Percentiles rank a stretch among this genome's conserved stretches.
phyloP scores from a whole-genome alignment of 2,113 vertebrate species.

The Takifugu bimaculatus region DNA sequence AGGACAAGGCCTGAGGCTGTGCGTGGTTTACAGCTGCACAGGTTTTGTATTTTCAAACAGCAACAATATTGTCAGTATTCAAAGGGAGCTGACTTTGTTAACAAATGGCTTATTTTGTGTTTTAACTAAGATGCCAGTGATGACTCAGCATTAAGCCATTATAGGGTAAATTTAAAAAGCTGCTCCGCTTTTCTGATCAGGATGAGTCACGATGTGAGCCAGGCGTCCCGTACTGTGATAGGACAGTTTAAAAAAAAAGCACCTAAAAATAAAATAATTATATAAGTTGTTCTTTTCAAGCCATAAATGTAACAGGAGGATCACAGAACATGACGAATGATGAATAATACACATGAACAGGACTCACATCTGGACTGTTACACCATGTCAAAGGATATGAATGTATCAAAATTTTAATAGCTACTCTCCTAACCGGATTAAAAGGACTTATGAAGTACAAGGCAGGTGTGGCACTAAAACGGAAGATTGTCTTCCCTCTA shows the following conservation, averaged over 20 bases:
- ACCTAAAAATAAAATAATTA: not conserved
- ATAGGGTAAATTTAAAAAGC: slow-evolving; percentile 18
- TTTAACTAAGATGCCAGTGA: slow-evolving; percentile 6
- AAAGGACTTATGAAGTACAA: slow-evolving; percentile 99
- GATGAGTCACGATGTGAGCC: slow-evolving; percentile 51
- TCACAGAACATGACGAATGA: slow-evolving; percentile 36
- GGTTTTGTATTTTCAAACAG: slow-evolving; percentile 1
- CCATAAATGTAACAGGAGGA: not conserved
- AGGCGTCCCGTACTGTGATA: slow-evolving; percentile 24
- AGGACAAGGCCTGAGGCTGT: slow-evolving; percentile 20
- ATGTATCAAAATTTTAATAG: slow-evolving; percentile 99
- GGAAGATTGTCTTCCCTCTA: slow-evolving; percentile 99
- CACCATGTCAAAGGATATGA: slow-evolving; percentile 93
- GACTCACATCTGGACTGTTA: slow-evolving; percentile 41
- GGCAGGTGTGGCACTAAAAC: slow-evolving; percentile 98
- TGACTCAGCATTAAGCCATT: slow-evolving; percentile 16
- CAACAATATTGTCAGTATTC: too few relatives aligned
- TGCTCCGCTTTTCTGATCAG: slow-evolving; percentile 28
- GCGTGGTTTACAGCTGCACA: slow-evolving; percentile 6
- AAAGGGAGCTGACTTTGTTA: not conserved
- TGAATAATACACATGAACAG: slow-evolving; percentile 55
- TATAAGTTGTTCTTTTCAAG: too few relatives aligned
- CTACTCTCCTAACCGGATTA: slow-evolving; percentile 93
- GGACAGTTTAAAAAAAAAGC: slow-evolving; percentile 20
- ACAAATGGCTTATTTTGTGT: not conserved